Evolutionary conservation across 2,888 invertebrate species (phyloP), one percentile per base, ranked within the genome.

Genomic region (Villa cingulata): DNA sequence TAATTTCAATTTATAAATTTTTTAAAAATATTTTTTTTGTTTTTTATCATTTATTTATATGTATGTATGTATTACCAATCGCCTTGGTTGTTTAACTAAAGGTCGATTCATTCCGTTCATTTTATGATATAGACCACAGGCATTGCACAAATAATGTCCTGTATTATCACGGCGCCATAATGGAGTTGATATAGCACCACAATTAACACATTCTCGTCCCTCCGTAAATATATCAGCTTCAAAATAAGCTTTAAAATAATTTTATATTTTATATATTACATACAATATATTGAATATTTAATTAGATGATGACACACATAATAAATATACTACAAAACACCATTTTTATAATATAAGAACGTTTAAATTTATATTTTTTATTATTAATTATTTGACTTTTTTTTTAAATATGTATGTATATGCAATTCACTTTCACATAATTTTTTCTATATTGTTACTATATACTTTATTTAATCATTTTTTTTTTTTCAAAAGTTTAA

Each of bases 71-170:
- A 60, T 70, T 81, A 91, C 91, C 85, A 87, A 77, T 75, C 91
- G 78, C 72, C 90, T 80, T 66, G 89, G 86, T 70, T 88, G 90
- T 75, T 88, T 89, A 64, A 88, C 85, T 63, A 91, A 76, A 50
- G 92, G 91, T 64, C 91, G 79, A 74, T 89, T 89, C 77, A 88
- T 84, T 67, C 91, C 90, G 72, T 92, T 94, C 87, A 91, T 87
- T 77, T 90, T 91, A 74, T 86, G 85, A 78, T 97, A 97, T 59
- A 98, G 86, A 62, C 97, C 97, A 74, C 98, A 98, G 56, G 97
- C 97, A 78, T 98, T 98, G 81, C 98, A 98, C 62, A 97, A 82
- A 75, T 96, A 97, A 76, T 97, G 95, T 56, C 97, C 97, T 62
- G 92, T 94, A 70, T 92, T 92, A 78, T 98, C 97, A 68, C 98